These are phyloP conservation scores for Rhynchophorus ferrugineus DNA, from an alignment of 1,140 invertebrate genomes.

Conservation along the genomic window DNA sequence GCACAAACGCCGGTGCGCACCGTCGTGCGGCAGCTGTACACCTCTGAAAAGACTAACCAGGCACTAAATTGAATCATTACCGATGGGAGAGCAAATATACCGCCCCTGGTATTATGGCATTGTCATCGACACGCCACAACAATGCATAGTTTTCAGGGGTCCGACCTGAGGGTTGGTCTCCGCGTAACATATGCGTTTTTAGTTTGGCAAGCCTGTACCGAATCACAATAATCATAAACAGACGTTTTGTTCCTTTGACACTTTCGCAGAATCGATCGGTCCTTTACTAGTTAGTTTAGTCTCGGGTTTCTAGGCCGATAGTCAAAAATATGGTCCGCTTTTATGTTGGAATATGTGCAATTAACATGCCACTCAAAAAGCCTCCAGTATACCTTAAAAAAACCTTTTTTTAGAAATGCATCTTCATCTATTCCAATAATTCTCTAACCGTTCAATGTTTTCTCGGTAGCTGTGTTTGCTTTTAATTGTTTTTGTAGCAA, in stretches of 20 bases:
- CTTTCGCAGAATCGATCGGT: not conserved
- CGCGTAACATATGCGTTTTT: constrained; percentile 16
- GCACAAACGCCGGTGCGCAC: not conserved
- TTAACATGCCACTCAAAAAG: too few relatives aligned
- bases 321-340: too few relatives aligned
- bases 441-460: too few relatives aligned
- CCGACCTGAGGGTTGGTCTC: not conserved
- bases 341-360: too few relatives aligned
- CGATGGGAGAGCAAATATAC: constrained; percentile 33
- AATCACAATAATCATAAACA: constrained; percentile 8
- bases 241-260: not conserved
- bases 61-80: constrained; percentile 40
- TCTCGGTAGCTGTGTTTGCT: too few relatives aligned
- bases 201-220: not conserved
- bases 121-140: constrained; percentile 25
- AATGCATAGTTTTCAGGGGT: constrained; percentile 8
- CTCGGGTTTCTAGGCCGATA: too few relatives aligned
- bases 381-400: too few relatives aligned
- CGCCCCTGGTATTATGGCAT: constrained; percentile 33
- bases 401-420: too few relatives aligned
- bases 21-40: too few relatives aligned
- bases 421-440: too few relatives aligned
- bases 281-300: too few relatives aligned
- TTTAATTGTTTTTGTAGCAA: too few relatives aligned
- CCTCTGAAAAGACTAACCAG: constrained; percentile 37